These are phyloP conservation scores for Pherbina coryleti DNA, from an alignment of 2,888 invertebrate genomes.

Conservation along the genomic window DNA sequence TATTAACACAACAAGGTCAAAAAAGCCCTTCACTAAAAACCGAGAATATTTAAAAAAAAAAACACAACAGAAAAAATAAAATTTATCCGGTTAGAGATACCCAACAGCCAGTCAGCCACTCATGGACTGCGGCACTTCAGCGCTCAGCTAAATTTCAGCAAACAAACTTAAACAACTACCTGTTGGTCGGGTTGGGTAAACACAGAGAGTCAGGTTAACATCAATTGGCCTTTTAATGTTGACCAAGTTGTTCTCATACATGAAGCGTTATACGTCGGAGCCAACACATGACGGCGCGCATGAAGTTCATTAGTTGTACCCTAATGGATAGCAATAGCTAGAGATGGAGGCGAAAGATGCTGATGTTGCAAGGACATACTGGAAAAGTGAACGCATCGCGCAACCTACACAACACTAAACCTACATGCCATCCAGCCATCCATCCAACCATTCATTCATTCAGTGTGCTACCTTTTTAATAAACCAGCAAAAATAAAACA, in stretches of 20 bases:
- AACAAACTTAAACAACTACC: conserved; percentile 4
- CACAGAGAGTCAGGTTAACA: conserved; percentile 4
- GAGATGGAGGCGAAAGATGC: background rate
- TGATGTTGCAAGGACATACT: background rate
- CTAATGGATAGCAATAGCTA: too few species aligned
- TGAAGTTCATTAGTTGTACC: too few species aligned
- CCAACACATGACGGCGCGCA: too few species aligned
- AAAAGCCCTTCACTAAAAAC: background rate
- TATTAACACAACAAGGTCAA: too few species aligned
- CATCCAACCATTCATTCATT: too few species aligned
- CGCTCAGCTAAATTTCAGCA: background rate
- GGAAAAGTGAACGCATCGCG: conserved; percentile 35
- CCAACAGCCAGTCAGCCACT: background rate
- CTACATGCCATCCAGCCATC: too few species aligned
- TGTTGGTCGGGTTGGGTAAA: conserved; percentile 6
- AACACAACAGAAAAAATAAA: background rate
- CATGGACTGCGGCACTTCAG: background rate
- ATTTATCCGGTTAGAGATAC: background rate
- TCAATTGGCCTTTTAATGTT: conserved; percentile 27
- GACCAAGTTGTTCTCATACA: conserved; percentile 5
- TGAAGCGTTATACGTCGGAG: background rate
- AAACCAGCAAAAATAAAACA: conserved; percentile 7
- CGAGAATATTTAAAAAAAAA: background rate
- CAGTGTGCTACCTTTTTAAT: background rate
- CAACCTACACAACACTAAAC: background rate